These are phyloP conservation scores for Nesogale talazaci DNA, from an alignment of 2,113 vertebrate species.

Conservation along the genomic window DNA sequence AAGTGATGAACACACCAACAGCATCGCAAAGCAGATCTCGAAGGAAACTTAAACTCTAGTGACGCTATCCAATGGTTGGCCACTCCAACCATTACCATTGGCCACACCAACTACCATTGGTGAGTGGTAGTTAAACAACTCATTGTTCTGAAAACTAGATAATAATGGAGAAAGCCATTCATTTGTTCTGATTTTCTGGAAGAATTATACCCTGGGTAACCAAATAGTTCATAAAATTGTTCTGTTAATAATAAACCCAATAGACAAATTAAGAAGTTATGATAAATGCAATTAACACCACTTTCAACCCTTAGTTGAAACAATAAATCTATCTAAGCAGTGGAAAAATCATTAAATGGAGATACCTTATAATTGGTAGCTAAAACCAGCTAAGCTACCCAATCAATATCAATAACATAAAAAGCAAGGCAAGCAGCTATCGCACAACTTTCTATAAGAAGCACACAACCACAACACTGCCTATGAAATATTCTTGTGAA, in stretches of 20 bases:
- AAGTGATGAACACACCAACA: too few relatives aligned
- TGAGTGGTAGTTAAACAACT: neutral
- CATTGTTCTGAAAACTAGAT: neutral
- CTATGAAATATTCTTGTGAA: too few relatives aligned
- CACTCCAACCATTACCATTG: too few relatives aligned
- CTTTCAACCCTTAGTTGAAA: neutral
- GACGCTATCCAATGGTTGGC: too few relatives aligned
- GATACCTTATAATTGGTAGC: neutral
- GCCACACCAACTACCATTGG: neutral
- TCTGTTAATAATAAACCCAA: neutral
- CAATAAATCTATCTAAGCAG: neutral
- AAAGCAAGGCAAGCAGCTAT: neutral
- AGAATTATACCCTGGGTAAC: neutral
- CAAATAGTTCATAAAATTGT: neutral
- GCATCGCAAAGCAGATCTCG: too few relatives aligned
- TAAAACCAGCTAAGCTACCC: neutral
- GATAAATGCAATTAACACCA: neutral
- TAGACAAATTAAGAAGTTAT: neutral
- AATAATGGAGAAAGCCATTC: too few relatives aligned
- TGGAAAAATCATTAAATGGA: neutral
- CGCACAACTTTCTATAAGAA: fast-evolving
- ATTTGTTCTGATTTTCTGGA: neutral
- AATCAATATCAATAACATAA: neutral
- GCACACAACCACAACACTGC: neutral
- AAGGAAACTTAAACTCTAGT: too few relatives aligned